These are phyloP conservation scores for Lithobates sylvaticus DNA, from an alignment of 2,797 vertebrate species.

Conservation along the genomic window DNA sequence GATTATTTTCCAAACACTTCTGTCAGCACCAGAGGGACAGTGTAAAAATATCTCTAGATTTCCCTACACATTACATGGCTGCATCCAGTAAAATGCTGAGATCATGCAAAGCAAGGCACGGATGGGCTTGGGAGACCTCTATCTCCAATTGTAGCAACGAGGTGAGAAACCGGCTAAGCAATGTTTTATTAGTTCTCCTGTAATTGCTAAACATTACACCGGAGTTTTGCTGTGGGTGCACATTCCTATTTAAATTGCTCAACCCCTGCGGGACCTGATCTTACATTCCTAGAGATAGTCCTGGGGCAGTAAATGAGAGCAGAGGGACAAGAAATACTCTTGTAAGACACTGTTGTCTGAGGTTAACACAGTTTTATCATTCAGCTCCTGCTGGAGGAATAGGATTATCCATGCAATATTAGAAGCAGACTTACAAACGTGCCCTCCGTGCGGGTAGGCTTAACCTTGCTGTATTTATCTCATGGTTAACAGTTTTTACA, in stretches of 20 bases:
- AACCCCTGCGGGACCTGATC: conserved; percentile 55
- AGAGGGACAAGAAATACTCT: conserved; percentile 8
- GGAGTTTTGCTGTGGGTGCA: conserved; percentile 60
- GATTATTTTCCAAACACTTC: conserved; percentile 44
- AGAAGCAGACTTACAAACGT: conserved; percentile 10
- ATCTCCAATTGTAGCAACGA: conserved; percentile 42
- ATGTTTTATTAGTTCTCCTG: conserved; percentile 55
- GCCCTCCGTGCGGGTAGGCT: not conserved
- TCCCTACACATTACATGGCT: conserved; percentile 49
- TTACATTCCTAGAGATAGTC: conserved; percentile 48
- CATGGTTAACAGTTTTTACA: not conserved
- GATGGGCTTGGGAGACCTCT: conserved; percentile 46
- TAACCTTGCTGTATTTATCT: conserved; percentile 5
- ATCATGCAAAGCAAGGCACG: conserved; percentile 33
- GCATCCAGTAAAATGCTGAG: conserved; percentile 48
- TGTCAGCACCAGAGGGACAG: conserved; percentile 57
- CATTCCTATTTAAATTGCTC: conserved; percentile 57
- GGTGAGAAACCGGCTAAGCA: conserved; percentile 50
- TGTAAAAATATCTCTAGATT: conserved; percentile 40
- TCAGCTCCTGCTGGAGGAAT: conserved; percentile 5
- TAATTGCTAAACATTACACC: conserved; percentile 50
- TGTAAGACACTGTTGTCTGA: conserved; percentile 32
- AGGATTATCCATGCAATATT: conserved; percentile 39
- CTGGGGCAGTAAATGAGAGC: conserved; percentile 41
- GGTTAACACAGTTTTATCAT: conserved; percentile 20